These are phyloP conservation scores for Hirtodrosophila confusa DNA, from an alignment of 2,888 invertebrate species.

Conservation along the genomic window DNA sequence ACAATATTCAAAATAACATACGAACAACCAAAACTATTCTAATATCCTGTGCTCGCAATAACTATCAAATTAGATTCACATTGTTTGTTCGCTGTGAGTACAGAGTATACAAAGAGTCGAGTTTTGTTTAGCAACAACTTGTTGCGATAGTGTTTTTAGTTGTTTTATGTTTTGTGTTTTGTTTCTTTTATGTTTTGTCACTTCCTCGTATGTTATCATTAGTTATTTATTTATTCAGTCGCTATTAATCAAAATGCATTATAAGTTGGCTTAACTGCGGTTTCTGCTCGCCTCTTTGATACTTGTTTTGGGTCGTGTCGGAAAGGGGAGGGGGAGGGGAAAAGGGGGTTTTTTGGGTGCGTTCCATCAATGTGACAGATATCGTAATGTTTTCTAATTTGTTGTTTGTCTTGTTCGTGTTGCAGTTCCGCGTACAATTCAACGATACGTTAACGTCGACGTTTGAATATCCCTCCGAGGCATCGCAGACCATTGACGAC, in stretches of 20 bases:
- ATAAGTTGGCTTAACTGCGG: slow-evolving; percentile 40
- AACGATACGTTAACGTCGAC: slow-evolving; percentile 94
- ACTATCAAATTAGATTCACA: no score
- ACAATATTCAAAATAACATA: no score
- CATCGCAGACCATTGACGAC: slow-evolving; percentile 90
- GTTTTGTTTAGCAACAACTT: not conserved
- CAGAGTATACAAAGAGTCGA: slow-evolving; percentile 18
- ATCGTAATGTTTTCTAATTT: slow-evolving; percentile 18
- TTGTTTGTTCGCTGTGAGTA: no score
- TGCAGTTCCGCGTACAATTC: slow-evolving; percentile 94
- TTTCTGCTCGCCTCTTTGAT: slow-evolving; percentile 15
- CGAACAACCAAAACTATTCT: no score
- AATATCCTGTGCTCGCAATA: no score
- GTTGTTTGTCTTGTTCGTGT: slow-evolving; percentile 47
- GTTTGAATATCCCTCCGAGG: slow-evolving; percentile 97
- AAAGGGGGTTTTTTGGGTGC: slow-evolving; percentile 37
- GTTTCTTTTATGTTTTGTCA: slow-evolving; percentile 11
- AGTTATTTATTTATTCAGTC: slow-evolving; percentile 48
- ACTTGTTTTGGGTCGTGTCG: no score
- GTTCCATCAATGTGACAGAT: slow-evolving; percentile 64
- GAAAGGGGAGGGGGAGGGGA: not conserved
- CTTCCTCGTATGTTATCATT: slow-evolving; percentile 46
- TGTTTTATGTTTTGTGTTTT: not conserved
- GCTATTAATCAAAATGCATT: slow-evolving; percentile 68
- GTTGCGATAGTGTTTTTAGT: not conserved